Conservation (phyloP, 2,797 vertebrate genomes). For the Trematomus bernacchii region DNA sequence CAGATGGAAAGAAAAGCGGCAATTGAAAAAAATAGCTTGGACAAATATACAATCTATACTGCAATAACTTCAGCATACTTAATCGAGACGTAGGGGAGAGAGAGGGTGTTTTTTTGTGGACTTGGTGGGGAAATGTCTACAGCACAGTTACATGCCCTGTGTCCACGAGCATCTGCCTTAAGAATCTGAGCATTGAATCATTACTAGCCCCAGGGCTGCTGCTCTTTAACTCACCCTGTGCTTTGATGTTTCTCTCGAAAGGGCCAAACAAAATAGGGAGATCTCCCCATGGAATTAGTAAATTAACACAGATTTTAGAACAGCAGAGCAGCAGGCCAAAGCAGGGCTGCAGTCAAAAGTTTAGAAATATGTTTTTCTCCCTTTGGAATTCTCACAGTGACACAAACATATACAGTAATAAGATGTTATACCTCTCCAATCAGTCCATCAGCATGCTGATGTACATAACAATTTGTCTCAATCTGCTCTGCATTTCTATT, state of each 20-base stretch:
- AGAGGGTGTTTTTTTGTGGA: conserved; percentile 17
- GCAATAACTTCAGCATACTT: background rate
- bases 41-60: conserved; percentile 12
- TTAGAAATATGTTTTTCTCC: conserved; percentile 9
- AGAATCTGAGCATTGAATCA: conserved; percentile 62
- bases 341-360: conserved; percentile 25
- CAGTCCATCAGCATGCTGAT: conserved; percentile 37
- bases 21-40: conserved; percentile 30
- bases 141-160: conserved; percentile 23
- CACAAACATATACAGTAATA: conserved; percentile 37
- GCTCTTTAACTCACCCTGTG: conserved; percentile 58
- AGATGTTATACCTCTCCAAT: conserved; percentile 44
- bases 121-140: conserved; percentile 21
- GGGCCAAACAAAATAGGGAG: conserved; percentile 51
- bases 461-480: conserved; percentile 45
- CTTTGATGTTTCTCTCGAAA: conserved; percentile 58
- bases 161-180: conserved; percentile 48
- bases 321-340: conserved; percentile 35
- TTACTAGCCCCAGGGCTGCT: conserved; percentile 50
- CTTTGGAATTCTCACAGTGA: conserved; percentile 37
- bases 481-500: conserved; percentile 43
- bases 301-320: conserved; percentile 59
- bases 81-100: background rate
- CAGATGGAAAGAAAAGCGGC: conserved; percentile 15
- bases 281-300: conserved; percentile 58